Conservation (phyloP, 2,113 vertebrate species). For the Lathamus discolor region DNA sequence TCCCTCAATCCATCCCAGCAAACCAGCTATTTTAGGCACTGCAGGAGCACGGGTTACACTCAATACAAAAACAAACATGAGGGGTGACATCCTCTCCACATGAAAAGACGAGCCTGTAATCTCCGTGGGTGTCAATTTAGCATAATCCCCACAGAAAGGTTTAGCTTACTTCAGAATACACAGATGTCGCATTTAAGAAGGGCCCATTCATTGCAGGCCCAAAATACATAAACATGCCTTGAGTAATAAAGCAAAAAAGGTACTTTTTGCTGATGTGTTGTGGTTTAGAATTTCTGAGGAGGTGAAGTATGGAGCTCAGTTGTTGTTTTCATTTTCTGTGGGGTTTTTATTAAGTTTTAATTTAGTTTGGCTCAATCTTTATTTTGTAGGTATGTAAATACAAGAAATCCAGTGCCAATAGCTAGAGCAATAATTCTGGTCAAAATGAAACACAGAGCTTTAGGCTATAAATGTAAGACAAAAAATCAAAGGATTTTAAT, state of each 20-base stretch:
- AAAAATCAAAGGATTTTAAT: conserved; percentile 58
- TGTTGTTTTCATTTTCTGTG: conserved; percentile 55
- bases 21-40: conserved; percentile 18
- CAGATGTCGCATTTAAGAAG: conserved; percentile 22
- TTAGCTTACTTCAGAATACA: conserved; percentile 22
- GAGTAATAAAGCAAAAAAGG: conserved; percentile 50
- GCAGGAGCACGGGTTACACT: background rate
- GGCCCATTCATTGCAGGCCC: conserved; percentile 22
- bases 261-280: conserved; percentile 61
- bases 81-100: conserved; percentile 56
- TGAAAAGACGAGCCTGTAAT: conserved; percentile 32
- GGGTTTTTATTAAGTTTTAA: conserved; percentile 61
- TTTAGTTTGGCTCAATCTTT: conserved; percentile 52
- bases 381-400: conserved; percentile 44
- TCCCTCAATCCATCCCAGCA: background rate
- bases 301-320: conserved; percentile 24
- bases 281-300: conserved; percentile 58
- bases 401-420: conserved; percentile 13
- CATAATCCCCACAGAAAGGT: conserved; percentile 35
- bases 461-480: conserved; percentile 41
- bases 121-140: conserved; percentile 38
- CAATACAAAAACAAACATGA: conserved; percentile 1
- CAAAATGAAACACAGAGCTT: conserved; percentile 40
- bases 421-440: conserved; percentile 19
- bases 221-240: conserved; percentile 49